Conservation (phyloP, 2,888 invertebrate genomes). For the Eristalinus sepulchralis region DNA sequence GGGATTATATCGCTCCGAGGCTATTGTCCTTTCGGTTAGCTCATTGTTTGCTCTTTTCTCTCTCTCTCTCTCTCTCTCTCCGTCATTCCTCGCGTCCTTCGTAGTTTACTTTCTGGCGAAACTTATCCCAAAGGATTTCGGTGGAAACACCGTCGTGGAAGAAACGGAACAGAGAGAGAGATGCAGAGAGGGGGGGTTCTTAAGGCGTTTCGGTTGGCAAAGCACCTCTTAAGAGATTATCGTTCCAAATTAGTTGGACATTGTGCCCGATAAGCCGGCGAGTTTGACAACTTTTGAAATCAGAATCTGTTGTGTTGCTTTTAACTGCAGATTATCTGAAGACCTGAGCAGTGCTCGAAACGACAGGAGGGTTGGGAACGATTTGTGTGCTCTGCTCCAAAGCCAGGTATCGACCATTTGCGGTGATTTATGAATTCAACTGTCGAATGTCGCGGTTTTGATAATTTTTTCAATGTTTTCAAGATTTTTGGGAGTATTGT, state of each 20-base stretch:
- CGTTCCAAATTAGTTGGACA: constrained; percentile 4
- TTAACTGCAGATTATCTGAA: neutral
- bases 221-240: constrained; percentile 21
- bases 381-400: neutral
- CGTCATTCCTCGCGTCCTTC: no score
- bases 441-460: neutral
- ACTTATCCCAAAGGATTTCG: neutral
- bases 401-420: neutral
- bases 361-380: neutral
- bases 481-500: no score
- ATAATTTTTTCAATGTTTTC: neutral
- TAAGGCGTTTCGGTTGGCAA: constrained; percentile 1
- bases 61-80: neutral
- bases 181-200: no score
- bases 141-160: neutral
- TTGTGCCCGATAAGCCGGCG: neutral
- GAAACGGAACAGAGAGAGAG: no score
- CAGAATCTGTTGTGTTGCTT: neutral
- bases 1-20: neutral
- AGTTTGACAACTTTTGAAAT: neutral
- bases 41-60: neutral
- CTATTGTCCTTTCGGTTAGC: neutral
- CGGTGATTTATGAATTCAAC: neutral
- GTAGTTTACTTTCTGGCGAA: neutral
- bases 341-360: neutral